Evolutionary conservation across 2,113 vertebrate species (phyloP).

Genomic region (Ptychochromis oligacanthus): DNA sequence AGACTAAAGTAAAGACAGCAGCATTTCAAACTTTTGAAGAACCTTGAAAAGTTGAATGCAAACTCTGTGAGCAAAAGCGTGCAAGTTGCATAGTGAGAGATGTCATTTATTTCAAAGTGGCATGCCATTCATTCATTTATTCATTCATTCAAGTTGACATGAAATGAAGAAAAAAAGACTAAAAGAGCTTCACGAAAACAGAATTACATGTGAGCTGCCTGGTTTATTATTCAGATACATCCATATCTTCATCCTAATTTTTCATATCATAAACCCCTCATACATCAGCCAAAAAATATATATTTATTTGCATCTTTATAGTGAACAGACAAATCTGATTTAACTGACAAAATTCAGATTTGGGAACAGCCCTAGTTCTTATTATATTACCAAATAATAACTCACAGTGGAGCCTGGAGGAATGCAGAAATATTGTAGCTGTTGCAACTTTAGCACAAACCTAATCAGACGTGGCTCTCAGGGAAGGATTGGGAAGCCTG

Average conservation of each 20-base stretch:
- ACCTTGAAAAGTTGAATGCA: background rate
- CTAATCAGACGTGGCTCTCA: slow-evolving; percentile 33
- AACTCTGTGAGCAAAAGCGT: background rate
- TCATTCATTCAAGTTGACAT: background rate
- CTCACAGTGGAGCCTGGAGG: background rate
- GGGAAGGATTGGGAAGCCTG: slow-evolving; percentile 25
- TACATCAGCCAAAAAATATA: background rate
- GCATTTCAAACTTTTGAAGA: background rate
- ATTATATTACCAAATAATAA: slow-evolving; percentile 32
- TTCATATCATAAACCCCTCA: background rate
- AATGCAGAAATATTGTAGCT: slow-evolving; percentile 33
- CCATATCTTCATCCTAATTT: background rate
- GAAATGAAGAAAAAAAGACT: background rate
- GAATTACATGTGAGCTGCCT: background rate
- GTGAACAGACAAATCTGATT: background rate
- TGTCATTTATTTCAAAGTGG: background rate
- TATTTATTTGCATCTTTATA: background rate
- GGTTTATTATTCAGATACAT: background rate
- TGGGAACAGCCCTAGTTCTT: background rate
- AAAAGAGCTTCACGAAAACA: background rate
- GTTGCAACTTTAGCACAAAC: slow-evolving; percentile 43
- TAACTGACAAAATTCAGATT: background rate
- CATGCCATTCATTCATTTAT: too few species aligned
- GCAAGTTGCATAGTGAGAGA: background rate
- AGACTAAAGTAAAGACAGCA: background rate